Evolutionary conservation across 35 echinoderm and acorn worm genomes (phyloP).

Genomic region (Antedon bifida): DNA sequence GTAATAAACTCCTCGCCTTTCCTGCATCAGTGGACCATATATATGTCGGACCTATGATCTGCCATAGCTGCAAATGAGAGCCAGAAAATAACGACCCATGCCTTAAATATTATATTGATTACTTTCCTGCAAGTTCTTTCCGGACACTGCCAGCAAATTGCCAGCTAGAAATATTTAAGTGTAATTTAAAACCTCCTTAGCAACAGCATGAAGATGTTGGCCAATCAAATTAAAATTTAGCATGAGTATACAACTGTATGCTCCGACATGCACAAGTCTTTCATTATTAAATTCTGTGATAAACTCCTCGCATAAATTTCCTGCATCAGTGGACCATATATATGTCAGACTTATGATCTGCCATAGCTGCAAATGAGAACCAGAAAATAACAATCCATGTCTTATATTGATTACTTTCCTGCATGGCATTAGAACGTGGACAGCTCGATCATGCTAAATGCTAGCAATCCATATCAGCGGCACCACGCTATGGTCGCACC

Average conservation of each 20-base stretch:
- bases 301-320: not conserved
- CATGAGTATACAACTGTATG: too few species aligned
- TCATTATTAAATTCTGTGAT: not conserved
- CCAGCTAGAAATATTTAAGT: too few species aligned
- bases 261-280: too few species aligned
- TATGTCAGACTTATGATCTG: not conserved
- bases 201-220: too few species aligned
- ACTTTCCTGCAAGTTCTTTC: not conserved
- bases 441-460: not conserved
- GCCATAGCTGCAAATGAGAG: conserved; percentile 1
- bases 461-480: not conserved
- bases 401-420: not conserved
- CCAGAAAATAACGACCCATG: not conserved
- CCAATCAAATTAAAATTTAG: too few species aligned
- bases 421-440: not conserved
- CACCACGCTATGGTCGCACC: not conserved
- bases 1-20: not conserved
- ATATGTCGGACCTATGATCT: not conserved
- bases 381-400: not conserved
- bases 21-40: not conserved
- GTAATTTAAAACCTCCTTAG: too few species aligned
- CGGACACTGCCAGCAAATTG: not conserved
- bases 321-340: not conserved
- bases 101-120: not conserved
- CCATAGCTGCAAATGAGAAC: conserved; percentile 1